Conservation (phyloP, 23 tunicate genomes). For the Ciona savignyi region DNA sequence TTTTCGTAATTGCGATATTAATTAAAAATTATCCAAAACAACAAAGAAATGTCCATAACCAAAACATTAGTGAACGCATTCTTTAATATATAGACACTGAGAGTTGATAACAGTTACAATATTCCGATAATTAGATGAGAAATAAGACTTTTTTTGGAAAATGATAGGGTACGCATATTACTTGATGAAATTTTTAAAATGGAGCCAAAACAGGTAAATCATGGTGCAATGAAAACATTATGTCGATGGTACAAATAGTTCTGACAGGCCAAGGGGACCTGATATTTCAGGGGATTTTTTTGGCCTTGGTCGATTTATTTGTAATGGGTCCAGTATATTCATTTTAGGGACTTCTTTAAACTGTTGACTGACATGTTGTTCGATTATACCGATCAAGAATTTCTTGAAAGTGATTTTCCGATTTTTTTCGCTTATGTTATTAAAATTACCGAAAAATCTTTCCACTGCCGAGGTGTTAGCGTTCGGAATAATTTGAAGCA, state of each 20-base stretch:
- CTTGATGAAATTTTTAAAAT: too few species aligned
- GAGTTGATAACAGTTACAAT: too few species aligned
- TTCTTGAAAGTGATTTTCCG: conserved; percentile 38
- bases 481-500: conserved; percentile 23
- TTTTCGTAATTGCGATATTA: too few species aligned
- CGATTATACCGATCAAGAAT: conserved; percentile 30
- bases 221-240: not conserved
- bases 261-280: not conserved
- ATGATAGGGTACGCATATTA: too few species aligned
- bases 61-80: too few species aligned
- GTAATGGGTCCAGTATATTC: conserved; percentile 35
- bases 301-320: not conserved
- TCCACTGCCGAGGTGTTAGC: not conserved
- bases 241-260: not conserved
- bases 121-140: too few species aligned
- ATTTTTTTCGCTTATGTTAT: conserved; percentile 28
- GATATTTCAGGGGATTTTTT: not conserved
- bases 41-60: too few species aligned
- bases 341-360: conserved; percentile 56
- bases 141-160: too few species aligned
- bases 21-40: too few species aligned
- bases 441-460: conserved; percentile 26
- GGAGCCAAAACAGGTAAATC: not conserved
- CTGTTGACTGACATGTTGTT: conserved; percentile 66
- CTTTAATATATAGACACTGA: too few species aligned